These are phyloP conservation scores for Chymomyza costata DNA, from an alignment of 1,140 invertebrate species.

Conservation along the genomic window DNA sequence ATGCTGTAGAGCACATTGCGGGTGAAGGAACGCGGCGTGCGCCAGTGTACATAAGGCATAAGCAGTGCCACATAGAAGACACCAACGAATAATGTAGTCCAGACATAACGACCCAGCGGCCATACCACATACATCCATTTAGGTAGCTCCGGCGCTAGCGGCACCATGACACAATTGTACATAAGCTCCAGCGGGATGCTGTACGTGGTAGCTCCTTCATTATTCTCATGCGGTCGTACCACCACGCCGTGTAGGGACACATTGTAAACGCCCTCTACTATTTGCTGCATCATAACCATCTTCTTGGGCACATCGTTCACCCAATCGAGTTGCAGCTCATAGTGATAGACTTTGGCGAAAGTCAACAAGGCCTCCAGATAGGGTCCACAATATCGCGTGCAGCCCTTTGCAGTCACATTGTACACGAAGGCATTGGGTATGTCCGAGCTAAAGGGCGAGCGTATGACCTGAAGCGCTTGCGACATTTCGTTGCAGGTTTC, in stretches of 20 bases:
- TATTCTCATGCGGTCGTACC: conserved; percentile 8
- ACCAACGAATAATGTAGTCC: conserved; percentile 38
- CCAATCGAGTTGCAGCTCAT: conserved; percentile 32
- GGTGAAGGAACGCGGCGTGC: conserved; percentile 10
- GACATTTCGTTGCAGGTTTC: conserved; percentile 27
- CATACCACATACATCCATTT: conserved; percentile 66
- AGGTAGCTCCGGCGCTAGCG: conserved; percentile 58
- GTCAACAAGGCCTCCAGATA: conserved; percentile 37
- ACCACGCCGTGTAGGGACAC: conserved; percentile 42
- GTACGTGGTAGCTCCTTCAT: conserved; percentile 12
- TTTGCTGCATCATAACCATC: conserved; percentile 18
- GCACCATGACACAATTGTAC: conserved; percentile 64
- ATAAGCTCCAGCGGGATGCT: conserved; percentile 54
- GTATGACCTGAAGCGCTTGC: conserved; percentile 18
- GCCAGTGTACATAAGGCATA: conserved; percentile 42
- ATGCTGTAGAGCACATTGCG: conserved; percentile 44
- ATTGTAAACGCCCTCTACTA: conserved; percentile 38
- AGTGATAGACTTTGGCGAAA: conserved; percentile 38
- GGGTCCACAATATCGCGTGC: conserved; percentile 30
- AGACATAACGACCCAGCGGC: conserved; percentile 58
- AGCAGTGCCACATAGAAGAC: conserved; percentile 54
- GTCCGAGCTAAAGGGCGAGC: conserved; percentile 48
- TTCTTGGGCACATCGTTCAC: conserved; percentile 42
- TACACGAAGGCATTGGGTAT: conserved; percentile 49
- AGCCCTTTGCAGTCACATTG: conserved; percentile 3